phyloP scores from a whole-genome alignment of 2,888 invertebrate species.

The Amphipyra berbera region DNA sequence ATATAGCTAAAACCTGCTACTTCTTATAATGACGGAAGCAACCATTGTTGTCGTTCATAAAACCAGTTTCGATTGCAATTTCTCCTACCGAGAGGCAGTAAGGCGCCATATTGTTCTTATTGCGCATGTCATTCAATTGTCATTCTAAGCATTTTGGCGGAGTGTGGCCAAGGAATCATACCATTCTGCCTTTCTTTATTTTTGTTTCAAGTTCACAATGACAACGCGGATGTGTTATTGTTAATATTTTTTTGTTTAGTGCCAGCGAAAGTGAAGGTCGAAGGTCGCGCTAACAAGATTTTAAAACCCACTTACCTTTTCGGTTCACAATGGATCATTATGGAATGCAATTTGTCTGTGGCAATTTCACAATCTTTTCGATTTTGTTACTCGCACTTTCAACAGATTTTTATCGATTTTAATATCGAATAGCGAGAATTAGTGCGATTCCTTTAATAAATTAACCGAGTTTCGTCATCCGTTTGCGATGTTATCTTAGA shows the following conservation, averaged over 20 bases:
- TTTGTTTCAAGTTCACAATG: slow-evolving; percentile 75
- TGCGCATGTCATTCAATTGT: slow-evolving; percentile 51
- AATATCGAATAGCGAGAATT: slow-evolving; percentile 13
- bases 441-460: slow-evolving; percentile 24
- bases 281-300: slow-evolving; percentile 68
- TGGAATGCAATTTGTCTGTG: slow-evolving; percentile 37
- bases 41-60: slow-evolving; percentile 31
- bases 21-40: slow-evolving; percentile 3
- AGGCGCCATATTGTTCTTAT: slow-evolving; percentile 41
- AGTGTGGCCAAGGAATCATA: slow-evolving; percentile 69
- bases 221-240: slow-evolving; percentile 75
- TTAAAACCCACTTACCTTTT: slow-evolving; percentile 56
- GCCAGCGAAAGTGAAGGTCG: slow-evolving; percentile 81
- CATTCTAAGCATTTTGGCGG: slow-evolving; percentile 59
- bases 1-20: slow-evolving; percentile 19
- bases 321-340: slow-evolving; percentile 49
- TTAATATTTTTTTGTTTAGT: slow-evolving; percentile 63
- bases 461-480: slow-evolving; percentile 28
- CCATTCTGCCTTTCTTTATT: slow-evolving; percentile 53
- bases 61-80: slow-evolving; percentile 33
- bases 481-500: slow-evolving; percentile 37
- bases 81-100: slow-evolving; percentile 22
- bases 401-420: slow-evolving; percentile 12
- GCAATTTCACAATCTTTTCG: slow-evolving; percentile 43
- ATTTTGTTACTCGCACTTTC: slow-evolving; percentile 18